Conservation (phyloP, 2,797 vertebrate genomes). For the Petrocephalus sullivani region DNA sequence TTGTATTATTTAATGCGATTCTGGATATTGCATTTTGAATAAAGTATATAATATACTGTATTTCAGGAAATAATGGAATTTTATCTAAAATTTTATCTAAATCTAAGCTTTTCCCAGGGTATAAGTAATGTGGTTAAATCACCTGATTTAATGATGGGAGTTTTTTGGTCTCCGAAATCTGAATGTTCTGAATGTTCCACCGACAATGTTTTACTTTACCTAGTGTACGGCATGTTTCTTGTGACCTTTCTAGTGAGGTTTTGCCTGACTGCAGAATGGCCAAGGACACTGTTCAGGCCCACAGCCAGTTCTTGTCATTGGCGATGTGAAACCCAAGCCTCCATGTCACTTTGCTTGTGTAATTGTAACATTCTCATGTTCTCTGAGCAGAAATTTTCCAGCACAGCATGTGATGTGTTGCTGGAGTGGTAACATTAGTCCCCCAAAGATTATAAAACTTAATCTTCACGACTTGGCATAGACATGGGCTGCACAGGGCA, state of each 20-base stretch:
- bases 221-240: slow-evolving; percentile 18
- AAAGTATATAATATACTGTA: neutral
- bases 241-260: slow-evolving; percentile 27
- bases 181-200: neutral
- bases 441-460: slow-evolving; percentile 34
- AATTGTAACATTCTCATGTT: slow-evolving; percentile 50
- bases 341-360: slow-evolving; percentile 39
- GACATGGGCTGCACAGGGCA: slow-evolving; percentile 8
- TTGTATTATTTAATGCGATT: neutral
- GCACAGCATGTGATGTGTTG: slow-evolving; percentile 19
- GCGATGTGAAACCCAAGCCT: slow-evolving; percentile 39
- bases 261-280: slow-evolving; percentile 17
- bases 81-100: neutral
- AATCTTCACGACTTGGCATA: slow-evolving; percentile 19
- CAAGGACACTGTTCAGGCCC: slow-evolving; percentile 39
- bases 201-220: neutral
- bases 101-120: neutral
- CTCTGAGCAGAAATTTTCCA: slow-evolving; percentile 29
- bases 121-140: neutral
- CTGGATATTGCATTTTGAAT: neutral
- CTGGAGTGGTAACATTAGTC: slow-evolving; percentile 29
- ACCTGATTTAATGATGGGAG: neutral
- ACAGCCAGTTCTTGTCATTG: slow-evolving; percentile 32
- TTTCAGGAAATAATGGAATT: neutral
- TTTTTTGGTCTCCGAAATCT: neutral